phyloP scores from a whole-genome alignment of 2,113 vertebrate species.

The Notiomystis cincta region DNA sequence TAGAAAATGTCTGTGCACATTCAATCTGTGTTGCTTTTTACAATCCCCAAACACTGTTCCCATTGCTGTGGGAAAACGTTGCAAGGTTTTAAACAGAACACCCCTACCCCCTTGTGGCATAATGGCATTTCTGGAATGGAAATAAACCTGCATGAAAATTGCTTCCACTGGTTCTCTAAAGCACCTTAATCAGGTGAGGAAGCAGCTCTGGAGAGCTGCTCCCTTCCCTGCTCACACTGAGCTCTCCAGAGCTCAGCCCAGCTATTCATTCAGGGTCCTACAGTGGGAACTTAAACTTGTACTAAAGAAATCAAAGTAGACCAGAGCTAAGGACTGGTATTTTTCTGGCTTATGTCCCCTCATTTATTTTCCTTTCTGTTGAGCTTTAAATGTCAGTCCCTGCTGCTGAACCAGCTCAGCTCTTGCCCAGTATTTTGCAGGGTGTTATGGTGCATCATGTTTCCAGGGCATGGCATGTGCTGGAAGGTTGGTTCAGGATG shows the following conservation, averaged over 20 bases:
- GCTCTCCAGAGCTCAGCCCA: background rate
- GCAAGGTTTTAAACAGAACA: conserved; percentile 64
- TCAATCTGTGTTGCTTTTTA: conserved; percentile 29
- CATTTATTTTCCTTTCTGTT: background rate
- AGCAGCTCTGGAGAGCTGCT: background rate
- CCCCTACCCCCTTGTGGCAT: conserved; percentile 78
- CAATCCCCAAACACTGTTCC: background rate
- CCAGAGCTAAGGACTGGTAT: background rate
- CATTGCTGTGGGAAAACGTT: background rate
- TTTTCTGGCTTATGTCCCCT: background rate
- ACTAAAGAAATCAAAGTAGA: background rate
- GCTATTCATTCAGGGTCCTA: background rate
- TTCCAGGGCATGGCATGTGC: conserved; percentile 29
- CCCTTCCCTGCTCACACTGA: background rate
- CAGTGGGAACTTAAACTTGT: background rate
- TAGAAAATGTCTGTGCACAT: conserved; percentile 46
- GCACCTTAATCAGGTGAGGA: background rate
- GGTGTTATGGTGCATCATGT: background rate
- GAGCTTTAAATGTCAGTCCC: background rate
- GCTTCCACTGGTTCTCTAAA: background rate
- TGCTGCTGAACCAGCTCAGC: background rate
- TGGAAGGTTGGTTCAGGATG: background rate
- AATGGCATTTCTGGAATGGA: conserved; percentile 54
- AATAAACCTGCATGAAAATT: conserved; percentile 12
- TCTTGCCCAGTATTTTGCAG: background rate